Base-by-base conservation (phyloP, 2,113 vertebrate genomes). In the Phylloscopus trochilus region DNA sequence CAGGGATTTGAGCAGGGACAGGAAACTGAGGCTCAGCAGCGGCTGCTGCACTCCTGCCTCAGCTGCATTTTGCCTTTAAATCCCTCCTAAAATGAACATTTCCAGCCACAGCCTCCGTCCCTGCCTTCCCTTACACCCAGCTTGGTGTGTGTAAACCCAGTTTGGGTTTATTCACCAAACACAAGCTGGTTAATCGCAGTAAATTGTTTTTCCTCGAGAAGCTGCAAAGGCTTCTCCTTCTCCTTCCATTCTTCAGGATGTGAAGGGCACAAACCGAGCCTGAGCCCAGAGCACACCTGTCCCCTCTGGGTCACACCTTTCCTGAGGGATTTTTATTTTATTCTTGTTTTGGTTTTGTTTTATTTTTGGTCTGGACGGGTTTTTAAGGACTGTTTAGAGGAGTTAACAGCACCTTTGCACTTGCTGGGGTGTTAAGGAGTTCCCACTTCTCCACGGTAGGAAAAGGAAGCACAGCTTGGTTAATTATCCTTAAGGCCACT, bases 71-170 rank as follows among this genome's bases (percentile, higher is more conserved):
- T 9, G 28, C 49, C 49, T 74, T 37, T 20, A 15, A 9, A 84
- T 5, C 6, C 23, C 39, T 37, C 30, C 77, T 3, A 0, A 9
- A 46, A 10, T 0, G 1, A 28, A 7, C 37, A n/a, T 43, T 24
- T 52, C 41, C 19, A 16, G 6, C 15, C 79, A 10, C 44, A 56
- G 21, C 31, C 49, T 21, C 43, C 47, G 5, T 14, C 49, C 8
- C 3, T 51, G 24, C 33, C 39, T 33, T 51, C 43, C 35, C 75
- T 89, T 13, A 43, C 16, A 43, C 43, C 43, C 43, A 18, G 35
- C 13, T 60, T n/a, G n/a, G n/a, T n/a, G n/a, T n/a, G n/a, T n/a
- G n/a, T n/a, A n/a, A n/a, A n/a, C n/a, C n/a, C n/a, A n/a, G n/a
- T n/a, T n/a, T n/a, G n/a, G n/a, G n/a, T n/a, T n/a, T n/a, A n/a